Percentiles rank a stretch among this genome's conserved stretches.
Evolutionary conservation across 2,113 vertebrate species (phyloP).

Genomic region (Plotosus lineatus): DNA sequence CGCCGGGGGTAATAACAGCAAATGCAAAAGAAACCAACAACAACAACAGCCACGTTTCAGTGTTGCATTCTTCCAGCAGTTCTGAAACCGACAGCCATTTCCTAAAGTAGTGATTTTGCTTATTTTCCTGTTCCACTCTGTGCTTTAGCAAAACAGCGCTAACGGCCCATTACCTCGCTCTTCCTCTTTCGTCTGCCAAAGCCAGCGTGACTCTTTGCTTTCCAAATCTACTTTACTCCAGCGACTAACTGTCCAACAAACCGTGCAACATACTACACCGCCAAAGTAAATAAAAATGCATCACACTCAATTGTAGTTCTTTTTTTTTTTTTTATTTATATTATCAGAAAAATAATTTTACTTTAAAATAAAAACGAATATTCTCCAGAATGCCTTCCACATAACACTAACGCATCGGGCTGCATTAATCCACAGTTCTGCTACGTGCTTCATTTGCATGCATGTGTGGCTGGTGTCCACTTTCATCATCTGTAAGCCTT

Average conservation of each 20-base stretch:
- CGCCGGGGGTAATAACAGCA: background rate
- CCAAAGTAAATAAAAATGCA: background rate
- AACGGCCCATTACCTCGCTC: slow-evolving; percentile 19
- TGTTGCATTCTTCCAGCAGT: background rate
- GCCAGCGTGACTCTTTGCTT: background rate
- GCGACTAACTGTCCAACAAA: background rate
- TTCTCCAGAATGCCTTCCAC: background rate
- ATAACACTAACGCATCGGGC: background rate
- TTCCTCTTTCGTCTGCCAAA: background rate
- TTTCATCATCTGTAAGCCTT: slow-evolving; percentile 31
- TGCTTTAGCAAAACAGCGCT: slow-evolving; percentile 11
- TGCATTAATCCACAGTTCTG: background rate
- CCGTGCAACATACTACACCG: too few species aligned
- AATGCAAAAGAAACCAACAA: background rate
- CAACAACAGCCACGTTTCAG: background rate
- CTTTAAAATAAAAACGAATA: background rate
- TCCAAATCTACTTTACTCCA: background rate
- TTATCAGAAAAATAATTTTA: background rate
- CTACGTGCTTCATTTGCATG: slow-evolving; percentile 4
- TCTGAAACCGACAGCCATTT: background rate
- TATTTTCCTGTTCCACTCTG: background rate
- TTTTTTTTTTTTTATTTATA: background rate
- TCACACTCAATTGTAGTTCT: background rate
- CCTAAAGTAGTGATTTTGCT: background rate
- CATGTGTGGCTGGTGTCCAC: background rate